Conservation (phyloP, 2,797 vertebrate species). For the Tenualosa ilisha region DNA sequence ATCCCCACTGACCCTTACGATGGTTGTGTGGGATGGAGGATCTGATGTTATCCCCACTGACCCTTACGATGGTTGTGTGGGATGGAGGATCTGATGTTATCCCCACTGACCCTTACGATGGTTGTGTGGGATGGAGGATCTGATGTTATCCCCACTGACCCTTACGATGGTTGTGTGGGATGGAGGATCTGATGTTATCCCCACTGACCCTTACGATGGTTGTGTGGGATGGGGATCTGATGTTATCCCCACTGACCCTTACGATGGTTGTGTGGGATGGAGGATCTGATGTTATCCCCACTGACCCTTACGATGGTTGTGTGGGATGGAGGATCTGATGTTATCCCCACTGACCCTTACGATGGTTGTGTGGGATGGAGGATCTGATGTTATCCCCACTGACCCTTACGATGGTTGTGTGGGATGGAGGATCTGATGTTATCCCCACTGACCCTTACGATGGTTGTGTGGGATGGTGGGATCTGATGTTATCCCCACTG, state of each 20-base stretch:
- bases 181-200: background rate
- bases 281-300: too few species aligned
- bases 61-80: background rate
- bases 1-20: too few species aligned
- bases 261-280: too few species aligned
- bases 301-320: too few species aligned
- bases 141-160: background rate
- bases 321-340: background rate
- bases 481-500: background rate
- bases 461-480: background rate
- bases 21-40: background rate
- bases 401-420: background rate
- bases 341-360: too few species aligned
- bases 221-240: too few species aligned
- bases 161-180: background rate
- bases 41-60: background rate
- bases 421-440: background rate
- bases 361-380: too few species aligned
- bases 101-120: background rate
- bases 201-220: too few species aligned
- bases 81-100: background rate
- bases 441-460: too few species aligned
- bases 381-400: too few species aligned
- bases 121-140: background rate
- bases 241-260: too few species aligned